A percentile compares a stretch with the other conserved stretches of the same genome.
Conservation (phyloP, 2,797 vertebrate genomes). For the Labeo calbasu region DNA sequence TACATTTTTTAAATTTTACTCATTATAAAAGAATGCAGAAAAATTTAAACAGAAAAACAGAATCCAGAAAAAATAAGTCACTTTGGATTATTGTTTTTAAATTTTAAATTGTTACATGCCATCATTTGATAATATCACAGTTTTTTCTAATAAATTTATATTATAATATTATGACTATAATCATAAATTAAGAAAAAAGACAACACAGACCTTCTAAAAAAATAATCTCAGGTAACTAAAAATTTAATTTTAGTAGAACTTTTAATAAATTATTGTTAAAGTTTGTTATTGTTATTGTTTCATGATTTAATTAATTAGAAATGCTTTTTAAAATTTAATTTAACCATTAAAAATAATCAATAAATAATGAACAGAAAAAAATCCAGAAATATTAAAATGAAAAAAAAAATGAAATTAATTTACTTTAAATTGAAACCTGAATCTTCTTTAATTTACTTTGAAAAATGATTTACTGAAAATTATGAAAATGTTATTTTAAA, state of each 20-base stretch:
- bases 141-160: neutral
- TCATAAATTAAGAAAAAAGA: slow-evolving; percentile 1
- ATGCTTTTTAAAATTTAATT: neutral
- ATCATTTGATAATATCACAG: neutral
- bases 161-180: neutral
- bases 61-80: too few relatives aligned
- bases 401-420: too few relatives aligned
- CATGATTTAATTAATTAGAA: neutral
- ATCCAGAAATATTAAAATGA: neutral
- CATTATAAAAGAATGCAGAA: too few relatives aligned
- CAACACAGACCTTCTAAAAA: neutral
- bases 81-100: too few relatives aligned
- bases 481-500: neutral
- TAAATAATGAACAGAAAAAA: neutral
- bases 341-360: neutral
- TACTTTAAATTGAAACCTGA: too few relatives aligned
- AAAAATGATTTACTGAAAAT: too few relatives aligned
- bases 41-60: too few relatives aligned
- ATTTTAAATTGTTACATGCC: too few relatives aligned
- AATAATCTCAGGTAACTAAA: neutral
- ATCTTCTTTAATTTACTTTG: too few relatives aligned
- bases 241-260: neutral
- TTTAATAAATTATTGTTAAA: neutral
- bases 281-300: too few relatives aligned
- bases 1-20: too few relatives aligned